A percentile compares a stretch with the other conserved stretches of the same genome.
Evolutionary conservation across 2,888 invertebrate genomes (phyloP).

Genomic region (Tethea ocularis): DNA sequence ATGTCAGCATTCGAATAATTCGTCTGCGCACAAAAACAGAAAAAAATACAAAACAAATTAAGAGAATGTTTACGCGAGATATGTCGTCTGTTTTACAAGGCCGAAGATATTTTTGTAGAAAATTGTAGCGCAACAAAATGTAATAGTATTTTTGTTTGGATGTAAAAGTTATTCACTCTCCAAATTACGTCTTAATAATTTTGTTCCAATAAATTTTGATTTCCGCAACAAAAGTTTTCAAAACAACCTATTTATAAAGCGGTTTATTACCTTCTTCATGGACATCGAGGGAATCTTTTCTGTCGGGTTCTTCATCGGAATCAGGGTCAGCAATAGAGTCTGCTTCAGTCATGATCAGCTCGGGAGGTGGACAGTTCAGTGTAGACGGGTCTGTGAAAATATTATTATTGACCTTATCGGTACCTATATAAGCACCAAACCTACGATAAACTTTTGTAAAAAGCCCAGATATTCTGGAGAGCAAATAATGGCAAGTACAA

Average conservation of each 20-base stretch:
- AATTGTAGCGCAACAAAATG: not conserved
- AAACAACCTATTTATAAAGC: not conserved
- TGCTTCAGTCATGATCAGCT: slow-evolving; percentile 74
- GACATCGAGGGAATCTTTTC: slow-evolving; percentile 77
- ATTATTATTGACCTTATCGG: not conserved
- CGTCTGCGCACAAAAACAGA: slow-evolving; percentile 73
- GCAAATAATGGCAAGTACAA: no score
- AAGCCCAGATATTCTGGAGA: no score
- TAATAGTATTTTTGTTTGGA: not conserved
- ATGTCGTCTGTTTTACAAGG: slow-evolving; percentile 10
- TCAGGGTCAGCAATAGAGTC: slow-evolving; percentile 68
- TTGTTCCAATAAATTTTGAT: not conserved
- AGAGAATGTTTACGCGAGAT: slow-evolving; percentile 17
- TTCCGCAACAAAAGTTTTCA: not conserved
- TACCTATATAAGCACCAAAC: no score
- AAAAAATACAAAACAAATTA: slow-evolving; percentile 28
- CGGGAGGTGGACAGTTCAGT: slow-evolving; percentile 64
- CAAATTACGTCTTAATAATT: not conserved
- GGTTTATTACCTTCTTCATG: slow-evolving; percentile 73
- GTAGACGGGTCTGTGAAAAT: slow-evolving; percentile 44
- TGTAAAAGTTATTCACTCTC: not conserved
- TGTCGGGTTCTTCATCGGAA: slow-evolving; percentile 73
- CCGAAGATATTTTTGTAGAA: slow-evolving; percentile 8
- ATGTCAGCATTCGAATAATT: slow-evolving; percentile 75
- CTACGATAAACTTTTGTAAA: no score